These are phyloP conservation scores for cattle (Bos taurus) DNA, from an alignment of 2,113 vertebrate genomes.

Conservation along the genomic window DNA sequence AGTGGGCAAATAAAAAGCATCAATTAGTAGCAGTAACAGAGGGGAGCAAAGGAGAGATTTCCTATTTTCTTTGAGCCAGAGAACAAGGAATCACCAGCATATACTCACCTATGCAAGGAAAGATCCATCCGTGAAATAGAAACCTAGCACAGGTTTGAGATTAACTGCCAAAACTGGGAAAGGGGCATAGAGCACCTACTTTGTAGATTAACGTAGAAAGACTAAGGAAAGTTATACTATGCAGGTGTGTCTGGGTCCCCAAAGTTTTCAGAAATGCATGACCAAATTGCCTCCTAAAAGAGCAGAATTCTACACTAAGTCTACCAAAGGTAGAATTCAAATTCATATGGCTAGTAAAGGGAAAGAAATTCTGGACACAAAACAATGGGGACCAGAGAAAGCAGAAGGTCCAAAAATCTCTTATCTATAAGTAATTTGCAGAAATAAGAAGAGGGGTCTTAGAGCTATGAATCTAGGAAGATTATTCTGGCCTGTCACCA, in stretches of 20 bases:
- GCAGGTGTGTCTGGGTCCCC: neutral
- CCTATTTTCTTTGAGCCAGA: neutral
- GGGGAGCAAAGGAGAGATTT: neutral
- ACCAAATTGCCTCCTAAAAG: neutral
- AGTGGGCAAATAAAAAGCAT: neutral
- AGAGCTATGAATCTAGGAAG: neutral
- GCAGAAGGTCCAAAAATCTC: neutral
- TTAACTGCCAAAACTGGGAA: neutral
- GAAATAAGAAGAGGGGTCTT: neutral
- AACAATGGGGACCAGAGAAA: neutral
- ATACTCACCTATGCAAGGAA: neutral
- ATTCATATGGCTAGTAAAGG: neutral
- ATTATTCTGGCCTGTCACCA: neutral
- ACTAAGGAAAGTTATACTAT: neutral
- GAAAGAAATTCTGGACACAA: neutral
- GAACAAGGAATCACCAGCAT: neutral
- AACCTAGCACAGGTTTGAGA: neutral
- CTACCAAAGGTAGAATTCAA: neutral
- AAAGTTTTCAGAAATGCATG: neutral
- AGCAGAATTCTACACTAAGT: neutral
- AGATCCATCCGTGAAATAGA: neutral
- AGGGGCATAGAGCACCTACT: neutral
- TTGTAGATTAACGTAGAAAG: neutral
- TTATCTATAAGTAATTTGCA: neutral
- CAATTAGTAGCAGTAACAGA: neutral